These are phyloP conservation scores for Gopherus flavomarginatus DNA, from an alignment of 2,113 vertebrate species.

Conservation along the genomic window DNA sequence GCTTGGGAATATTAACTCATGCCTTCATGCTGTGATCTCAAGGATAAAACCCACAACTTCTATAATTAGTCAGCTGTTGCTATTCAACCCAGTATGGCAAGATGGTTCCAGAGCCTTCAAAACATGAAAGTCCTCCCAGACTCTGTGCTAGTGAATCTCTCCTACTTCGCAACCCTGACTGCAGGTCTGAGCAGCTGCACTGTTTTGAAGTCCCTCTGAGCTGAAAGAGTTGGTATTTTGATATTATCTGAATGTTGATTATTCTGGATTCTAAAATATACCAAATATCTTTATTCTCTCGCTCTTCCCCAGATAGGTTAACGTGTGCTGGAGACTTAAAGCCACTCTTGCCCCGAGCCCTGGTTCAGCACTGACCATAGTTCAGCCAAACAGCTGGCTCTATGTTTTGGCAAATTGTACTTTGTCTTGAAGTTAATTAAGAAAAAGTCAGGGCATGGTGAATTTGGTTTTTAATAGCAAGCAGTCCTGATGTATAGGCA, in stretches of 20 bases:
- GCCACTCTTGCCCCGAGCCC: background rate
- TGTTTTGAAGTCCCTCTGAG: background rate
- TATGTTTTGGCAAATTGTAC: constrained; percentile 66
- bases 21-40: background rate
- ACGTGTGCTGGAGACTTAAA: background rate
- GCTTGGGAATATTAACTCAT: constrained; percentile 16
- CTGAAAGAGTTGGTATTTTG: constrained; percentile 22
- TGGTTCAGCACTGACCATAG: background rate
- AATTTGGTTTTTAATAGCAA: background rate
- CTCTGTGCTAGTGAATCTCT: background rate
- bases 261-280: constrained; percentile 41
- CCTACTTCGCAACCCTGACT: background rate
- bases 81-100: background rate
- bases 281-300: background rate
- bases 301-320: constrained; percentile 12
- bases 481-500: constrained; percentile 48
- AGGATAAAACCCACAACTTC: background rate
- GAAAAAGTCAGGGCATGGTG: constrained; percentile 41
- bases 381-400: constrained; percentile 64
- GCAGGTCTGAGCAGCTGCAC: background rate
- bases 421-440: constrained; percentile 59
- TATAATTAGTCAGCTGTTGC: fast-evolving
- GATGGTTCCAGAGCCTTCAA: background rate
- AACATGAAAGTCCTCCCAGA: background rate
- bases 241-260: background rate